Evolutionary conservation across 1,140 invertebrate genomes (phyloP).

Genomic region (Grapholita molesta): DNA sequence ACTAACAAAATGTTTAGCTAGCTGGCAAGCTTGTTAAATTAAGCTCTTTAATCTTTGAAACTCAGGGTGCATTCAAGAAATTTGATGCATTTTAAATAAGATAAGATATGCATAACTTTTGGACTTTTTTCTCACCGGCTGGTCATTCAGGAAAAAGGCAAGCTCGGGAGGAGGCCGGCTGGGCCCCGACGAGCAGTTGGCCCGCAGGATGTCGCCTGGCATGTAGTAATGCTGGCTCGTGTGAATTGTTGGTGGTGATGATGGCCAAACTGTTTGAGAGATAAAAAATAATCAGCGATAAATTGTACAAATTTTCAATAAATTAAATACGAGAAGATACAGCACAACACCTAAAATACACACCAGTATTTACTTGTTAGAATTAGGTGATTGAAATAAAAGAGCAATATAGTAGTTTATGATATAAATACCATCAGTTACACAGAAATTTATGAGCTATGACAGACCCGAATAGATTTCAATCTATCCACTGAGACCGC

Average conservation of each 20-base stretch:
- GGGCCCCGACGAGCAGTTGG: constrained; percentile 86
- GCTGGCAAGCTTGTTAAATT: neutral
- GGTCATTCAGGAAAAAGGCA: constrained; percentile 86
- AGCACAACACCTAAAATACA: too few relatives aligned
- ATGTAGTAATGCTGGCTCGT: constrained; percentile 85
- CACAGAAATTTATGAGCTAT: too few relatives aligned
- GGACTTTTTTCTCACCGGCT: constrained; percentile 80
- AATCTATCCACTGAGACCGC: too few relatives aligned
- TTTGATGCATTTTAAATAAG: neutral
- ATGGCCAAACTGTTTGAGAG: constrained; percentile 78
- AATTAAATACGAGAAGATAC: too few relatives aligned
- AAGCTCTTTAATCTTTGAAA: neutral
- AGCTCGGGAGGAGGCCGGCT: constrained; percentile 84
- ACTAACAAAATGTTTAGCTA: constrained; percentile 4
- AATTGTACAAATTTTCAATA: too few relatives aligned
- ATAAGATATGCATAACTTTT: neutral
- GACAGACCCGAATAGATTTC: too few relatives aligned
- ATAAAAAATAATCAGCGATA: too few relatives aligned
- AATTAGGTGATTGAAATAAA: too few relatives aligned
- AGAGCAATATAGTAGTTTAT: too few relatives aligned
- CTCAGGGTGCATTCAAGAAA: neutral
- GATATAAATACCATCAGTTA: too few relatives aligned
- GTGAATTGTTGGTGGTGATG: constrained; percentile 78
- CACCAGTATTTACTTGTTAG: too few relatives aligned
- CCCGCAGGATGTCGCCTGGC: constrained; percentile 84